Evolutionary conservation across 2,113 vertebrate species (phyloP).

Genomic region (Perognathus longimembris): DNA sequence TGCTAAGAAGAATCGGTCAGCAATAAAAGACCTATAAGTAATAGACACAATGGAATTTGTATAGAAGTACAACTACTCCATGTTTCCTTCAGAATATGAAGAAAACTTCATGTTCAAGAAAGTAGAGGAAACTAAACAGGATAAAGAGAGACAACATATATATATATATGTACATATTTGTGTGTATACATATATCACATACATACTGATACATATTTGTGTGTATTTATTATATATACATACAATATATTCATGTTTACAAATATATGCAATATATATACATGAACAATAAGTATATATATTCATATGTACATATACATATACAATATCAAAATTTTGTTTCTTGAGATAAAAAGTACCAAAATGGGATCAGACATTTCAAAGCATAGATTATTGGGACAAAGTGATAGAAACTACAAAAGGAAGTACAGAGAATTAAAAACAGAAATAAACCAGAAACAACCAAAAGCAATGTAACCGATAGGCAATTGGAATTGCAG

Average conservation of each 20-base stretch:
- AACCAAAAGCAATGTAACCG: no score
- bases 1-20: neutral
- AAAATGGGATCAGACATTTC: no score
- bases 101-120: neutral
- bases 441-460: no score
- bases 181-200: no score
- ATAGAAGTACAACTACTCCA: neutral
- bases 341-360: neutral
- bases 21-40: neutral
- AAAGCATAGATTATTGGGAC: no score
- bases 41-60: neutral
- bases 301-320: neutral
- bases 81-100: no score
- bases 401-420: no score
- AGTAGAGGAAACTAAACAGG: neutral
- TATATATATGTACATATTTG: no score
- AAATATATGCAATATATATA: neutral
- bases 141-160: neutral
- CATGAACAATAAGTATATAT: neutral
- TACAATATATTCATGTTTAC: neutral
- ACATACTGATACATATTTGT: no score
- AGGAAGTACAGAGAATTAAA: no score
- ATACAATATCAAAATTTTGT: neutral
- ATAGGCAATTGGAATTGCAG: no score
- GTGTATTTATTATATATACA: no score